These are phyloP conservation scores for Lochmaea crataegi DNA, from an alignment of 2,888 invertebrate species.

Conservation along the genomic window DNA sequence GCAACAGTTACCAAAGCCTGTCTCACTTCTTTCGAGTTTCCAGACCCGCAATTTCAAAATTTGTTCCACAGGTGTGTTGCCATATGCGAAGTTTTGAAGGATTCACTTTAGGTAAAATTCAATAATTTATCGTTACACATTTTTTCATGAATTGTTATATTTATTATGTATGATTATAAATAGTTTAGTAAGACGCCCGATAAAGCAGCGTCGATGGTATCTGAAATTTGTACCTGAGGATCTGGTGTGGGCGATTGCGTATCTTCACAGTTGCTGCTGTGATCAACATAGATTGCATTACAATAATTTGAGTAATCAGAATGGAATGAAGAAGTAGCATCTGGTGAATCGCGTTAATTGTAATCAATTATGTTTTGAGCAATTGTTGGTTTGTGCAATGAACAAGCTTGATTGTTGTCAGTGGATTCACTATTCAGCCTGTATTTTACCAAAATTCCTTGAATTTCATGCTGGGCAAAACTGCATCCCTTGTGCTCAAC, in stretches of 20 bases:
- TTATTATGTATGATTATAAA: constrained; percentile 3
- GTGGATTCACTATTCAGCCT: constrained; percentile 3
- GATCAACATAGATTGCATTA: constrained; percentile 5
- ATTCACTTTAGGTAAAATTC: constrained; percentile 12
- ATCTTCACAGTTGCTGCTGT: constrained; percentile 7
- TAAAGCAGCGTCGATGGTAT: background rate
- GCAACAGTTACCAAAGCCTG: constrained; percentile 49
- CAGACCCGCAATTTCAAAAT: constrained; percentile 47
- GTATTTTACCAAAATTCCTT: constrained; percentile 9
- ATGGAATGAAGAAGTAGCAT: constrained; percentile 5
- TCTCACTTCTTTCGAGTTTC: constrained; percentile 52
- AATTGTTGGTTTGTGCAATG: constrained; percentile 1
- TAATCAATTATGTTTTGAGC: background rate
- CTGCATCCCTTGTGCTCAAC: constrained; percentile 10
- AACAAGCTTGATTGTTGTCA: constrained; percentile 9
- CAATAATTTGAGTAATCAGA: constrained; percentile 13
- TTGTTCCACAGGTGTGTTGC: constrained; percentile 52
- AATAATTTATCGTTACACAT: constrained; percentile 14
- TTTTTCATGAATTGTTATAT: constrained; percentile 3
- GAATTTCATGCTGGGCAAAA: constrained; percentile 13
- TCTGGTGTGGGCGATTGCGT: background rate
- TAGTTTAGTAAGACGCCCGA: background rate
- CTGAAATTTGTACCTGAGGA: background rate
- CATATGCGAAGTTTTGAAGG: constrained; percentile 41
- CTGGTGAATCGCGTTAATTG: constrained; percentile 2